Percentiles rank a stretch among this genome's conserved stretches.
These are phyloP conservation scores for Drosophila percnosoma DNA, from an alignment of 2,888 invertebrate genomes.

Conservation along the genomic window DNA sequence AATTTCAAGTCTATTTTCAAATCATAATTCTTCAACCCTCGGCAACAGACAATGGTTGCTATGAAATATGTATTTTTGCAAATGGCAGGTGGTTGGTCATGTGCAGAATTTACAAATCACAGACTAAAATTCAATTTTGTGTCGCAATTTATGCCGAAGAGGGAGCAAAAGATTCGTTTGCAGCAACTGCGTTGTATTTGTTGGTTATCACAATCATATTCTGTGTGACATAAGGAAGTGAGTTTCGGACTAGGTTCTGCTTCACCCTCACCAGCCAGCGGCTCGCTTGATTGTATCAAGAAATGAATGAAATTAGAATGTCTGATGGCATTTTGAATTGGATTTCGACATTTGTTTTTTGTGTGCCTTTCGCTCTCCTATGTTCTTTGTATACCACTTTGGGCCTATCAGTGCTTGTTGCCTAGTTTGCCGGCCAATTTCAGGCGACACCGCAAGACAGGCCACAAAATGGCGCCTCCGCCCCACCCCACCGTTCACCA, in stretches of 20 bases:
- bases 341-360: slow-evolving; percentile 62
- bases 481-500: not conserved
- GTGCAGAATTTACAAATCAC: slow-evolving; percentile 18
- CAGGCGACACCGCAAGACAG: slow-evolving; percentile 71
- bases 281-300: slow-evolving; percentile 72
- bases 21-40: not conserved
- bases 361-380: slow-evolving; percentile 1
- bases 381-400: slow-evolving; percentile 20
- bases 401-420: slow-evolving; percentile 23
- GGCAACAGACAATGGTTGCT: not conserved
- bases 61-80: not conserved
- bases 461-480: slow-evolving; percentile 65
- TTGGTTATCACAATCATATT: slow-evolving; percentile 66
- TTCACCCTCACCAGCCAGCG: not conserved
- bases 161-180: slow-evolving; percentile 31
- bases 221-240: slow-evolving; percentile 63
- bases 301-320: slow-evolving; percentile 80
- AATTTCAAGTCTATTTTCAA: not conserved
- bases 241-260: slow-evolving; percentile 28
- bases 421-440: slow-evolving; percentile 68
- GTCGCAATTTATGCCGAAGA: slow-evolving; percentile 42
- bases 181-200: slow-evolving; percentile 26
- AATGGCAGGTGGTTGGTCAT: not conserved
- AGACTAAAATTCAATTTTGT: slow-evolving; percentile 53
- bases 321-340: slow-evolving; percentile 79